Percentiles rank a stretch among this genome's conserved stretches.
phyloP scores from a whole-genome alignment of 2,888 invertebrate species.

The Laspeyria flexula region DNA sequence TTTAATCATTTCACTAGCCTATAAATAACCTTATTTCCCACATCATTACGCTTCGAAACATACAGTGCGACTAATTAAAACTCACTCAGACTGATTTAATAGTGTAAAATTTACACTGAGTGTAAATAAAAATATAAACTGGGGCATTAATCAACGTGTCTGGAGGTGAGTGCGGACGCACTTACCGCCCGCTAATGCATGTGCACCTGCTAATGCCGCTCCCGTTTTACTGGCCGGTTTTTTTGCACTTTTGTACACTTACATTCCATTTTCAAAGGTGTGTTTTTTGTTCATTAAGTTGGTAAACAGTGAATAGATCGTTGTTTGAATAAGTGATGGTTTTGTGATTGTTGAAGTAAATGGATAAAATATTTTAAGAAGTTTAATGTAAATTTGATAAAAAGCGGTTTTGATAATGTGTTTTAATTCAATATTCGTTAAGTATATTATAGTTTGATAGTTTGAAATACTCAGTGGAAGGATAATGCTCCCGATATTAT shows the following conservation, averaged over 20 bases:
- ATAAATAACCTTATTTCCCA: not conserved
- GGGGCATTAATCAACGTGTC: slow-evolving; percentile 52
- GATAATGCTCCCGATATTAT: too few relatives aligned
- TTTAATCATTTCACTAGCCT: too few relatives aligned
- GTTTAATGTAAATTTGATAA: too few relatives aligned
- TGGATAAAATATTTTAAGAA: too few relatives aligned
- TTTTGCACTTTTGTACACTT: slow-evolving; percentile 27
- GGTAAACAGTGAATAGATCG: not conserved
- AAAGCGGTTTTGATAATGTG: too few relatives aligned
- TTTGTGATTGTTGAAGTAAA: too few relatives aligned
- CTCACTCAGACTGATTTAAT: slow-evolving; percentile 7
- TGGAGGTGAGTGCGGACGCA: slow-evolving; percentile 47
- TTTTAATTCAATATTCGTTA: too few relatives aligned
- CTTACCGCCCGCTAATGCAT: slow-evolving; percentile 57
- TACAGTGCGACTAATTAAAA: slow-evolving; percentile 8
- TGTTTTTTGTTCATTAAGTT: slow-evolving; percentile 10
- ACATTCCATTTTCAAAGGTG: slow-evolving; percentile 24
- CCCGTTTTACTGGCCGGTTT: slow-evolving; percentile 28
- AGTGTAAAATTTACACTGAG: slow-evolving; percentile 32
- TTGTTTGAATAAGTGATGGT: not conserved
- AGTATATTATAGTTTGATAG: too few relatives aligned
- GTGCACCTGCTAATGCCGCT: slow-evolving; percentile 50
- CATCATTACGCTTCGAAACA: not conserved
- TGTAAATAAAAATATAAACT: slow-evolving; percentile 41
- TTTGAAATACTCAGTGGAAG: too few relatives aligned